Percentiles rank a stretch among this genome's conserved stretches.
phyloP scores from a whole-genome alignment of 2,888 invertebrate species.

The Horisme vitalbata region DNA sequence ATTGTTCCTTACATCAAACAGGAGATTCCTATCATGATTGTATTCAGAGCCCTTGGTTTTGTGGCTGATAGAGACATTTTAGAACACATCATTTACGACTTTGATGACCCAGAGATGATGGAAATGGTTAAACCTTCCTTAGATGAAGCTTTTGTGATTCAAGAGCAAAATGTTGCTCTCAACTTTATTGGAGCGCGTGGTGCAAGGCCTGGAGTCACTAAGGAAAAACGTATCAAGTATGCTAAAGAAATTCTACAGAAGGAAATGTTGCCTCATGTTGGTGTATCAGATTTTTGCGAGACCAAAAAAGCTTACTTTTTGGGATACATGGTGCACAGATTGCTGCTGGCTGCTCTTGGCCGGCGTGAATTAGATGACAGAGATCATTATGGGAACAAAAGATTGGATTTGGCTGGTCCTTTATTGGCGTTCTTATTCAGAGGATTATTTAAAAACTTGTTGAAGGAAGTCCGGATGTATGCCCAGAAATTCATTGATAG shows the following conservation, averaged over 20 bases:
- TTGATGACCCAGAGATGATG: slow-evolving; percentile 99
- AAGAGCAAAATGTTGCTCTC: slow-evolving; percentile 99
- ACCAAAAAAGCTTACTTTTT: slow-evolving; percentile 99
- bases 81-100: slow-evolving; percentile 99
- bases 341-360: slow-evolving; percentile 96
- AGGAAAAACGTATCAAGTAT: slow-evolving; percentile 99
- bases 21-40: slow-evolving; percentile 99
- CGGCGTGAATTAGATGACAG: slow-evolving; percentile 99
- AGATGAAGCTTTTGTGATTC: slow-evolving; percentile 99
- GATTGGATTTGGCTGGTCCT: slow-evolving; percentile 98
- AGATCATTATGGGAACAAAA: slow-evolving; percentile 99
- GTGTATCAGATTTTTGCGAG: slow-evolving; percentile 99
- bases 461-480: slow-evolving; percentile 99
- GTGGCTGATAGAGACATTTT: slow-evolving; percentile 99
- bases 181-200: slow-evolving; percentile 99
- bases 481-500: slow-evolving; percentile 99
- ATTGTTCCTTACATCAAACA: slow-evolving; percentile 99
- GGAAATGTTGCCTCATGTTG: slow-evolving; percentile 99
- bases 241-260: slow-evolving; percentile 99
- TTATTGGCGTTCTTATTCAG: slow-evolving; percentile 97
- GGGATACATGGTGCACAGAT: slow-evolving; percentile 99
- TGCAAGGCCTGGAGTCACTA: slow-evolving; percentile 98
- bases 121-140: slow-evolving; percentile 99
- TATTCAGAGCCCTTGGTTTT: slow-evolving; percentile 99
- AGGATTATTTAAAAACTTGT: slow-evolving; percentile 96